These are phyloP conservation scores for Distichodus sexfasciatus DNA, from an alignment of 2,797 vertebrate species.

Conservation along the genomic window DNA sequence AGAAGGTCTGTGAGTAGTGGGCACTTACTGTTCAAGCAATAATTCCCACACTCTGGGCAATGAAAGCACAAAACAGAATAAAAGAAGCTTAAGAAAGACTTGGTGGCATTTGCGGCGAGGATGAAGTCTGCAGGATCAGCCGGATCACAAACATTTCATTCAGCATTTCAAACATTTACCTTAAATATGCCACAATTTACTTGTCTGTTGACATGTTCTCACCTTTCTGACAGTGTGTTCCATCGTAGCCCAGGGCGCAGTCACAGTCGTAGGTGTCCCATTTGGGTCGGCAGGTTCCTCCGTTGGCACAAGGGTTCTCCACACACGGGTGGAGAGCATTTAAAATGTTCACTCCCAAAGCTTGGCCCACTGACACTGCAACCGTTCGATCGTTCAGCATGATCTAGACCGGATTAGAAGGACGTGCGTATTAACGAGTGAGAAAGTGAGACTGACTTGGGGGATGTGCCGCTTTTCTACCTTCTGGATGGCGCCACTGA, in stretches of 20 bases:
- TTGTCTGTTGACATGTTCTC: slow-evolving; percentile 31
- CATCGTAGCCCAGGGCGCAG: slow-evolving; percentile 91
- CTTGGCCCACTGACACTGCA: slow-evolving; percentile 74
- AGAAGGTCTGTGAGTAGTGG: background rate
- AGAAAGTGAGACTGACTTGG: background rate
- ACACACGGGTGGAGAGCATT: slow-evolving; percentile 89
- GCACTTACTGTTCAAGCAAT: slow-evolving; percentile 97
- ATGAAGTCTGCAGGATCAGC: slow-evolving; percentile 10
- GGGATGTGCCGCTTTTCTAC: slow-evolving; percentile 62
- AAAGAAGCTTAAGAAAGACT: slow-evolving; percentile 54
- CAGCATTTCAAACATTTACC: background rate
- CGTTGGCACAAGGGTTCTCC: slow-evolving; percentile 83
- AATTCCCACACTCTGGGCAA: slow-evolving; percentile 94
- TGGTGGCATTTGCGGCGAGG: slow-evolving; percentile 48
- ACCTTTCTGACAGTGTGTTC: slow-evolving; percentile 95
- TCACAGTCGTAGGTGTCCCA: slow-evolving; percentile 92
- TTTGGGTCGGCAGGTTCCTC: slow-evolving; percentile 87
- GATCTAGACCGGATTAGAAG: too few species aligned
- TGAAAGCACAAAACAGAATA: slow-evolving; percentile 63
- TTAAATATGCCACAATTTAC: background rate
- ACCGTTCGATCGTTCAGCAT: slow-evolving; percentile 86
- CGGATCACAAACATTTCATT: background rate
- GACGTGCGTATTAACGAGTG: background rate
- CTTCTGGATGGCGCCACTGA: slow-evolving; percentile 91
- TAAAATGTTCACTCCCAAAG: slow-evolving; percentile 82